phyloP scores from a whole-genome alignment of 2,888 invertebrate species.

The Parasteatoda lunata region DNA sequence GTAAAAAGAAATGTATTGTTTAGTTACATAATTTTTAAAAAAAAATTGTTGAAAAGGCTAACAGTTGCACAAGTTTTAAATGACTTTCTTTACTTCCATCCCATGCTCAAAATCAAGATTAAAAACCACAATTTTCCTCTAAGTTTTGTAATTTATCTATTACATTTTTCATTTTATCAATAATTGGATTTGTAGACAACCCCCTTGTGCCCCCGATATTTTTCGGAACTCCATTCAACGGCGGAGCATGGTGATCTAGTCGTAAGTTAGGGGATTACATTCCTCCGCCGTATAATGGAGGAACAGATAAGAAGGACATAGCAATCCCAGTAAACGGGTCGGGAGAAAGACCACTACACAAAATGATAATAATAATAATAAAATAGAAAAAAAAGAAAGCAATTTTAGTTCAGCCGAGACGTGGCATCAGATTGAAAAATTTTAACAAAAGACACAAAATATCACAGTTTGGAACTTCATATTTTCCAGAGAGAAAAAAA shows the following conservation, averaged over 20 bases:
- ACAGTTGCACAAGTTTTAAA: too few species aligned
- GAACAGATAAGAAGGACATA: constrained; percentile 48
- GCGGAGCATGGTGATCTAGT: constrained; percentile 33
- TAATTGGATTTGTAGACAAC: neutral
- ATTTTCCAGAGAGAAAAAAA: constrained; percentile 23
- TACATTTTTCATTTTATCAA: too few species aligned
- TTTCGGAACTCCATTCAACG: constrained; percentile 37
- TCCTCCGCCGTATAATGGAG: constrained; percentile 49
- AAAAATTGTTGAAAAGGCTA: too few species aligned
- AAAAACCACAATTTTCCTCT: too few species aligned
- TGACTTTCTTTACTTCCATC: too few species aligned
- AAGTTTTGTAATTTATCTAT: too few species aligned
- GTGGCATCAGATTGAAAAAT: constrained; percentile 53
- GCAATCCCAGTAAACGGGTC: constrained; percentile 37
- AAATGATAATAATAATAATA: constrained; percentile 3
- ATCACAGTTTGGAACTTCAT: constrained; percentile 35
- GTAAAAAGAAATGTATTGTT: too few species aligned
- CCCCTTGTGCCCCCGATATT: constrained; percentile 2
- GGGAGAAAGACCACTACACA: constrained; percentile 18
- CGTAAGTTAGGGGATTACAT: constrained; percentile 53
- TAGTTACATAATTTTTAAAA: too few species aligned
- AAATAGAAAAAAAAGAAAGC: constrained; percentile 6
- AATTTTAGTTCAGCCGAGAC: neutral
- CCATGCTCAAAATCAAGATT: too few species aligned
- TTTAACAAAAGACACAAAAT: constrained; percentile 30